Base-by-base conservation (phyloP, 2,113 vertebrate species). In the Tichodroma muraria region DNA sequence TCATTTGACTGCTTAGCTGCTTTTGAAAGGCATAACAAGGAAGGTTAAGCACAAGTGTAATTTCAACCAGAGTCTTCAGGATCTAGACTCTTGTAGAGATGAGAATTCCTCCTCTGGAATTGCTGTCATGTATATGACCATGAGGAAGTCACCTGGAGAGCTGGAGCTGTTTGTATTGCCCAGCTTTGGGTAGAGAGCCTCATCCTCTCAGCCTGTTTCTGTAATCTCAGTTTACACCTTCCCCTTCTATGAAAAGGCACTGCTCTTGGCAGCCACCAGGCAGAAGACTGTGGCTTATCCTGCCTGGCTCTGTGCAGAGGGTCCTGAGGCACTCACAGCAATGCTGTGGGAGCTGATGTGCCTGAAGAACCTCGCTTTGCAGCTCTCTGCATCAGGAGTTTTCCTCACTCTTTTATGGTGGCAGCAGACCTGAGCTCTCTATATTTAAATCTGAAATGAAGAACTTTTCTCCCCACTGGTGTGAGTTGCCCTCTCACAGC, bases 401-500 rank as follows among this genome's bases (percentile, higher is more conserved):
- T n/a, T 64, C 28, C 45, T 54, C 13, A 17, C 8, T 76, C 40
- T 81, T 61, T 50, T 24, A 33, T 7, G 5, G 33, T 59, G 52
- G 50, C 35, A 83, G 72, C 35, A 83, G 30, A 33, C 10, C 38
- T 47, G 40, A 10, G 35, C 15, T 78, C 27, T 53, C 77, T 49
- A 2, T 15, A 47, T n/a, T n/a, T 69, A 47, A 73, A 37, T 54
- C 24, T 31, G 6, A 8, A 35, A 50, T 18, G 5, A 69, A 66
- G 38, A 27, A 10, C 9, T 35, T 56, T 47, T 14, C 18, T 18
- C 35, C 13, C 0, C 2, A 13, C 2, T 14, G 6, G 22, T n/a
- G 71, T 49, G 33, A 17, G 53, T 4, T 56, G 44, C 15, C 15
- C 54, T 63, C 33, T 70, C 0, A 0, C 45, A 77, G 37, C 15